Conservation (phyloP, 2,888 invertebrate genomes). For the Amiota communis region DNA sequence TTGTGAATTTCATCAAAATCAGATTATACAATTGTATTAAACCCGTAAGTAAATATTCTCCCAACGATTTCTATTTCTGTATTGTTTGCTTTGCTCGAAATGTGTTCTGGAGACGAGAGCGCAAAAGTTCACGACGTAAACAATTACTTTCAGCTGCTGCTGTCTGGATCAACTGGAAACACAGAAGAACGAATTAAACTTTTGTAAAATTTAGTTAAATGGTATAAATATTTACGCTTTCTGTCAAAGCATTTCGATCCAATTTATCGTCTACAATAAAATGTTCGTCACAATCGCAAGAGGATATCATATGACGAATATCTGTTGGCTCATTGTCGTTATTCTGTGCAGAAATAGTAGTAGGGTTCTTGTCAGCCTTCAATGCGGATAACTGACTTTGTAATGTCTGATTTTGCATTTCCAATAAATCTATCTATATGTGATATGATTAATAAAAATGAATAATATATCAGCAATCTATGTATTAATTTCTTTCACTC, state of each 20-base stretch:
- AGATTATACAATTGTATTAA: no score
- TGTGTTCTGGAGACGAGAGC: constrained; percentile 60
- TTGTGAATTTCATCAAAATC: no score
- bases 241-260: constrained; percentile 62
- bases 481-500: constrained; percentile 37
- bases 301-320: constrained; percentile 47
- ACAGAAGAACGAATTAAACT: neutral
- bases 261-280: constrained; percentile 53
- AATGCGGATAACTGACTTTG: constrained; percentile 58
- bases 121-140: constrained; percentile 63
- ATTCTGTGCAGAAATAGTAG: neutral
- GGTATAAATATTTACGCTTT: constrained; percentile 57
- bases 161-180: constrained; percentile 57
- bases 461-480: no score
- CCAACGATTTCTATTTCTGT: neutral
- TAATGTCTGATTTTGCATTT: constrained; percentile 66
- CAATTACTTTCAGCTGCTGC: constrained; percentile 63
- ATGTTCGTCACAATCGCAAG: constrained; percentile 51
- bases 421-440: constrained; percentile 63
- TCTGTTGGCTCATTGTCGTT: constrained; percentile 19
- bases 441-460: neutral
- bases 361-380: constrained; percentile 43
- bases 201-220: constrained; percentile 10
- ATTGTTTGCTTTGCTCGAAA: constrained; percentile 25
- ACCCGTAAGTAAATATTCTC: neutral